phyloP scores from a whole-genome alignment of 2,888 invertebrate genomes.

The Sympetrum striolatum region DNA sequence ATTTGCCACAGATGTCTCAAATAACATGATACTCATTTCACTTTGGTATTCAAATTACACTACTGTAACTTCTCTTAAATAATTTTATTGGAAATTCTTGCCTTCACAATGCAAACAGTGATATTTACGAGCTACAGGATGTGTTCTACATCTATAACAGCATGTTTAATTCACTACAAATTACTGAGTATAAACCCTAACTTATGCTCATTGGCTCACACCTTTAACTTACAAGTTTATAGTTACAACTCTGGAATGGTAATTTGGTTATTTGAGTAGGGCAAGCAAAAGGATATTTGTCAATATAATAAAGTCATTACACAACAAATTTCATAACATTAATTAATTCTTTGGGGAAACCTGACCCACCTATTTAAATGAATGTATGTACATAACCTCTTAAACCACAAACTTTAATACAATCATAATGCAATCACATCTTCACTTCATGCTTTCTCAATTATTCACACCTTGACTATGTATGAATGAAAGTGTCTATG shows the following conservation, averaged over 20 bases:
- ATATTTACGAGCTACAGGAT: constrained; percentile 33
- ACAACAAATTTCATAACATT: constrained; percentile 1
- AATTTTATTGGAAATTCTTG: neutral
- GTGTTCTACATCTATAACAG: neutral
- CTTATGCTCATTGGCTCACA: constrained; percentile 5
- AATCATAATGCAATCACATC: neutral
- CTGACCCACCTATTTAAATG: neutral
- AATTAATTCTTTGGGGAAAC: neutral
- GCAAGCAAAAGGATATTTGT: neutral
- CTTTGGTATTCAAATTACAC: too few species aligned
- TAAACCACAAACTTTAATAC: neutral
- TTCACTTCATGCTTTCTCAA: neutral
- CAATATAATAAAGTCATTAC: neutral
- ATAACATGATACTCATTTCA: too few species aligned
- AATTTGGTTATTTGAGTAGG: neutral
- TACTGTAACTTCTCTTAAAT: neutral
- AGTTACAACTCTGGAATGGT: constrained; percentile 28
- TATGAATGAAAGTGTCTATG: neutral
- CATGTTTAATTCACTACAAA: constrained; percentile 10
- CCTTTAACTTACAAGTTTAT: neutral
- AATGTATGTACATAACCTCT: constrained; percentile 18
- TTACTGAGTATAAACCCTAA: constrained; percentile 18
- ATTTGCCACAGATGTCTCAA: too few species aligned
- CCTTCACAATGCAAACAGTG: constrained; percentile 31
- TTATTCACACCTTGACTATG: neutral